phyloP scores from a whole-genome alignment of 2,113 vertebrate genomes.

The Lampris megalopsis region DNA sequence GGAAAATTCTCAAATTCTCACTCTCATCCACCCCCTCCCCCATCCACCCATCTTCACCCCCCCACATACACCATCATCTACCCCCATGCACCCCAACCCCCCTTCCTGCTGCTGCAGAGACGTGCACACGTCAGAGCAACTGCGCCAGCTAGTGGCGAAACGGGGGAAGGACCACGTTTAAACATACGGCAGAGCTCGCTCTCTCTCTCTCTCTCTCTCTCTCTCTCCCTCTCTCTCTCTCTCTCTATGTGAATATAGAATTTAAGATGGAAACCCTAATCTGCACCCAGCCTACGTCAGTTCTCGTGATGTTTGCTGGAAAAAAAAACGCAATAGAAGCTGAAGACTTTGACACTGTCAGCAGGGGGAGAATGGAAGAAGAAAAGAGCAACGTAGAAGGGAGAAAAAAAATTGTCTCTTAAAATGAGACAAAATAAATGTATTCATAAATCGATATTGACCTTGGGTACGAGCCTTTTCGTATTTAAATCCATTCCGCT shows the following conservation, averaged over 20 bases:
- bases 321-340: slow-evolving; percentile 9
- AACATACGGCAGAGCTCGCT: slow-evolving; percentile 66
- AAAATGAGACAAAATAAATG: background rate
- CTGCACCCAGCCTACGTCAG: slow-evolving; percentile 62
- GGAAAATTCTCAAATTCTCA: slow-evolving; percentile 59
- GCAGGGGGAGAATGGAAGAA: slow-evolving; percentile 1
- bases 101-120: slow-evolving; percentile 52
- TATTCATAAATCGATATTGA: too few species aligned
- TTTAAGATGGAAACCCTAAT: slow-evolving; percentile 76
- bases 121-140: too few species aligned
- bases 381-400: too few species aligned
- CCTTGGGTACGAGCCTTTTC: too few species aligned
- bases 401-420: background rate
- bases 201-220: background rate
- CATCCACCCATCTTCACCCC: background rate
- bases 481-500: too few species aligned
- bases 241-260: slow-evolving; percentile 53
- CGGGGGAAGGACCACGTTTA: slow-evolving; percentile 52
- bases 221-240: background rate
- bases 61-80: slow-evolving; percentile 42
- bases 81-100: slow-evolving; percentile 32
- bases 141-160: slow-evolving; percentile 64
- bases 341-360: slow-evolving; percentile 35
- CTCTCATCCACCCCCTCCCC: slow-evolving; percentile 36
- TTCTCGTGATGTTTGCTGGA: slow-evolving; percentile 70